Conservation (phyloP, 2,888 invertebrate genomes). For the Rapana venosa region DNA sequence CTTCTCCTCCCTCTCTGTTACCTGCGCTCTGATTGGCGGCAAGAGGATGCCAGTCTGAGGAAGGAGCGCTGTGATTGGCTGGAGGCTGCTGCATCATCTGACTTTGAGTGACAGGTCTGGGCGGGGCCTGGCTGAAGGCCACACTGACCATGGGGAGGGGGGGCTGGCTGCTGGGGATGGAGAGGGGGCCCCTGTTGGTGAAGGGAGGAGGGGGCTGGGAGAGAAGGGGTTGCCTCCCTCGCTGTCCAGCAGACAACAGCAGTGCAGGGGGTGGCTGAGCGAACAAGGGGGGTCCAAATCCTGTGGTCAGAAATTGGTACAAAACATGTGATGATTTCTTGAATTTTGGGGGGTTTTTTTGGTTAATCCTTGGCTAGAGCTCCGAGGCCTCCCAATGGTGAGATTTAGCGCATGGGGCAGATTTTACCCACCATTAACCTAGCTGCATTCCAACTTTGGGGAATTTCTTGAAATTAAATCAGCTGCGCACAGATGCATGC, state of each 20-base stretch:
- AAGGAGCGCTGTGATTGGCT: constrained; percentile 31
- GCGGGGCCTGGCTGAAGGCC: constrained; percentile 20
- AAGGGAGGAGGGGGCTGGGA: constrained; percentile 43
- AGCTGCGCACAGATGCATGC: background rate
- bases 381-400: too few relatives aligned
- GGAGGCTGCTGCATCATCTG: constrained; percentile 41
- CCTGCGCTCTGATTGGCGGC: background rate
- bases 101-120: constrained; percentile 52
- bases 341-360: too few relatives aligned
- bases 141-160: background rate
- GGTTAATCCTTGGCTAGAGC: too few relatives aligned
- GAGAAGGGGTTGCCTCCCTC: constrained; percentile 21
- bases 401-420: too few relatives aligned
- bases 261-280: constrained; percentile 17
- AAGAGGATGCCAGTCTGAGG: background rate
- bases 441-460: too few relatives aligned
- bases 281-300: constrained; percentile 23
- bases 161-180: constrained; percentile 34
- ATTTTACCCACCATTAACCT: too few relatives aligned
- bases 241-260: constrained; percentile 17
- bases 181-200: constrained; percentile 46
- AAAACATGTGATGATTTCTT: too few relatives aligned
- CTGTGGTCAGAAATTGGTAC: background rate
- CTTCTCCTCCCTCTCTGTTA: background rate
- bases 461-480: too few relatives aligned